Conservation (phyloP, 2,888 invertebrate genomes). For the Desoria tigrina region DNA sequence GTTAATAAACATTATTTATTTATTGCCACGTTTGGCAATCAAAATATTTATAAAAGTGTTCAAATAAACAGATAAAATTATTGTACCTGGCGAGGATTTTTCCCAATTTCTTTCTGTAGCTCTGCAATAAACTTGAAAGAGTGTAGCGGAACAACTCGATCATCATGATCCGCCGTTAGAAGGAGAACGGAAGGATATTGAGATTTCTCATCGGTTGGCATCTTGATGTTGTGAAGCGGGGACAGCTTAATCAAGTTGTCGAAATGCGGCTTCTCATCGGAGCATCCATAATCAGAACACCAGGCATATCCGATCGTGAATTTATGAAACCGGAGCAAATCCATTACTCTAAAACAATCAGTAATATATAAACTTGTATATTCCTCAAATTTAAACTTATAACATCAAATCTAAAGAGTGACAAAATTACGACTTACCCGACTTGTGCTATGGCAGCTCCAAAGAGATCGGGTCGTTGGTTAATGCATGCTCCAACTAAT, state of each 20-base stretch:
- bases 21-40: constrained; percentile 6
- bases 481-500: constrained; percentile 89
- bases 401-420: too few species aligned
- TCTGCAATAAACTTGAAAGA: constrained; percentile 92
- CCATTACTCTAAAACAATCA: constrained; percentile 76
- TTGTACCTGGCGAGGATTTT: constrained; percentile 62
- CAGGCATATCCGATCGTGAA: constrained; percentile 92
- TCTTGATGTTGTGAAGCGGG: constrained; percentile 85
- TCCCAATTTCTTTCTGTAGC: constrained; percentile 74
- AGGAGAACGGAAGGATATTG: constrained; percentile 91
- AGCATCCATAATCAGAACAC: constrained; percentile 79
- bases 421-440: constrained; percentile 70
- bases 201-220: constrained; percentile 60
- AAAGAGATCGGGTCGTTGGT: constrained; percentile 92
- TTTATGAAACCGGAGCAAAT: constrained; percentile 96
- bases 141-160: constrained; percentile 95
- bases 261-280: constrained; percentile 84
- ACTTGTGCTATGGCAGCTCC: constrained; percentile 92
- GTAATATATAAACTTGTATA: constrained; percentile 12
- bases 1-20: not conserved
- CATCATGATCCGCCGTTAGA: constrained; percentile 92
- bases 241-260: constrained; percentile 82
- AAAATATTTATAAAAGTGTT: not conserved
- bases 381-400: too few species aligned
- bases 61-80: constrained; percentile 10